Evolutionary conservation across 2,797 vertebrate species (phyloP), one percentile per base, ranked within the genome.

Genomic region (Chrosomus eos): DNA sequence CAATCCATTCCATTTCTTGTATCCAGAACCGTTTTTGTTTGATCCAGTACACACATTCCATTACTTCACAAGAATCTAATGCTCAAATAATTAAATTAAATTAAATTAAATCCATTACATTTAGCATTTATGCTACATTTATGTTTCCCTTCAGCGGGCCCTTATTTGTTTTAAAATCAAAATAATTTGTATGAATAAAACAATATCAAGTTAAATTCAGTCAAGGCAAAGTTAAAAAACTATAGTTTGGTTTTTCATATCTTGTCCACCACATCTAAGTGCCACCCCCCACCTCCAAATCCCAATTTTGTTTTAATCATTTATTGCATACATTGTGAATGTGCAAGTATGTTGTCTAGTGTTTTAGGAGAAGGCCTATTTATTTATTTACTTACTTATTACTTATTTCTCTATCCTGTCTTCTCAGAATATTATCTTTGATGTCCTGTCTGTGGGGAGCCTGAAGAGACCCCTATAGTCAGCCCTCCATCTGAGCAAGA

Each of bases 351-450:
- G 55, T 58, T 58, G 1, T 58, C 21, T 58, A 53, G 7, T 60
- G 23, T 60, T 76, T 76, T 18, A 58, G 28, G 31, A 51, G 33
- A 58, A 76, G 4, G 23, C n/a, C 16, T 43, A 0, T 26, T 23
- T 16, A 55, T n/a, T 76, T 38, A 76, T 58, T 40, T n/a, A 55
- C 13, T 36, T 38, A 28, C 26, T n/a, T 36, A 7, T 36, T 38
- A 28, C 60, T 62, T 64, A 18, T 64, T 64, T 64, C 0, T 58
- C 83, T 67, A 7, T 40, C 14, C 23, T 26, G 9, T 87, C 33
- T 11, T 82, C 85, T n/a, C 10, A 93, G 93, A n/a, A 19, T 82
- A 66, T 85, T 73, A 7, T 58, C 40, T n/a, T 74, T 85, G 90
- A 82, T 4, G 5, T 67, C 6, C 16, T 31, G 1, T 0, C 18